Conservation (phyloP, 2,113 vertebrate species). For the Leiothrix lutea region DNA sequence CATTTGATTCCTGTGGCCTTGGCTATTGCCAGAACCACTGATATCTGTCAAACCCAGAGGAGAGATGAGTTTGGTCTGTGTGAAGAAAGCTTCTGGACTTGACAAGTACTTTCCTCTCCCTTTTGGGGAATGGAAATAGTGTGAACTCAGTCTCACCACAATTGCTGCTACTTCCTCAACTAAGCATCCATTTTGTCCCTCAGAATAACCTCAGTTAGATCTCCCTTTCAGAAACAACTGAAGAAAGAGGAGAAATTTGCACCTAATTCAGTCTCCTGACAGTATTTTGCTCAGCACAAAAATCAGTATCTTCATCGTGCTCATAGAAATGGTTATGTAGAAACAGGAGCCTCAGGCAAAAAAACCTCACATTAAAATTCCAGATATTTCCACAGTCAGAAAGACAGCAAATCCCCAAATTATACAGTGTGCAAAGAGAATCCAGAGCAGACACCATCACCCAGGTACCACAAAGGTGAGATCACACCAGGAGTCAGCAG, state of each 20-base stretch:
- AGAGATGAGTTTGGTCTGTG: not conserved
- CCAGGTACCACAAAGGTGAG: not conserved
- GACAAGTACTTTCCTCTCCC: not conserved
- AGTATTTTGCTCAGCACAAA: not conserved
- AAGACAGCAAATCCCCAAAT: not conserved
- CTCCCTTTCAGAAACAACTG: not conserved
- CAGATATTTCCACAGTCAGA: not conserved
- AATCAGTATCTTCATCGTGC: not conserved
- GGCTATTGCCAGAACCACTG: not conserved
- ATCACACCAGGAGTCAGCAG: not conserved
- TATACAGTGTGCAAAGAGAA: not conserved
- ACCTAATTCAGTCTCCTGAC: not conserved
- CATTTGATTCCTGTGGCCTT: not conserved
- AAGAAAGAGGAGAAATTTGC: not conserved
- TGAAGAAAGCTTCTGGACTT: not conserved
- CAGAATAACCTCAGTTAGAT: not conserved
- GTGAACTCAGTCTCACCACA: not conserved
- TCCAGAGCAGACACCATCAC: not conserved
- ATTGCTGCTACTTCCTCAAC: not conserved
- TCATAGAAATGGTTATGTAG: not conserved
- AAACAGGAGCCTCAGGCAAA: not conserved
- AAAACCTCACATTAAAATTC: not conserved
- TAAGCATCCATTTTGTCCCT: not conserved
- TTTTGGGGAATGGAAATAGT: not conserved
- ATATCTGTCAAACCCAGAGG: not conserved